Base-by-base conservation (phyloP, 37 sponge, comb jelly and placozoan genomes). In the Amphimedon queenslandica region DNA sequence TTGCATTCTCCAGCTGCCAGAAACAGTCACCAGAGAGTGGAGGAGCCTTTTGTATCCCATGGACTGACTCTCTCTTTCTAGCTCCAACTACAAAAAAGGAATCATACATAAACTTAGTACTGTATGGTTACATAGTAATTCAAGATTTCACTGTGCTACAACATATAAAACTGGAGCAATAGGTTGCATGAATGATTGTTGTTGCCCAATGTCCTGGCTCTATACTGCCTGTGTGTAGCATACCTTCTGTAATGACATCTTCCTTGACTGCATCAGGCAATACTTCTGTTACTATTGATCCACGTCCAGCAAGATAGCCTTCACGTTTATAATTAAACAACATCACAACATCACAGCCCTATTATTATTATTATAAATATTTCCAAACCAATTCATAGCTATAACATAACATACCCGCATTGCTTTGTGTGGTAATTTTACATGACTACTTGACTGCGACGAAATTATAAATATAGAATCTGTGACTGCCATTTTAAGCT, bases 31-130 rank as follows among this genome's bases (percentile, higher is more conserved):
- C 61, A 60, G 27, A 25, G 5, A n/a, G 5, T n/a, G 61, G 61
- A 25, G 61, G 61, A 25, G 61, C 61, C 27, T 60, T 60, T 6
- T 60, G 27, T n/a, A 60, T n/a, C 5, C 61, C 61, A 60, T 60
- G 61, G 21, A 60, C 27, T 25, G 21, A n/a, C 27, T 25, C 61
- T 60, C 61, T 11, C 21, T 25, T 60, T 60, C 61, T 60, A 25
- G 27, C 21, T 6, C 27, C 61, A n/a, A 60, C 61, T 60, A 47
- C 13, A 18, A 47, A 13, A 47, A 47, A 18, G n/a, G n/a, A n/a
- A n/a, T n/a, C n/a, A n/a, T n/a, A n/a, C n/a, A n/a, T n/a, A n/a
- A n/a, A n/a, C n/a, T n/a, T n/a, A n/a, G n/a, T n/a, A n/a, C n/a
- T n/a, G n/a, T n/a, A n/a, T n/a, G n/a, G n/a, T n/a, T n/a, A n/a